phyloP scores from a whole-genome alignment of 2,888 invertebrate genomes.

The Brachyopa scutellaris region DNA sequence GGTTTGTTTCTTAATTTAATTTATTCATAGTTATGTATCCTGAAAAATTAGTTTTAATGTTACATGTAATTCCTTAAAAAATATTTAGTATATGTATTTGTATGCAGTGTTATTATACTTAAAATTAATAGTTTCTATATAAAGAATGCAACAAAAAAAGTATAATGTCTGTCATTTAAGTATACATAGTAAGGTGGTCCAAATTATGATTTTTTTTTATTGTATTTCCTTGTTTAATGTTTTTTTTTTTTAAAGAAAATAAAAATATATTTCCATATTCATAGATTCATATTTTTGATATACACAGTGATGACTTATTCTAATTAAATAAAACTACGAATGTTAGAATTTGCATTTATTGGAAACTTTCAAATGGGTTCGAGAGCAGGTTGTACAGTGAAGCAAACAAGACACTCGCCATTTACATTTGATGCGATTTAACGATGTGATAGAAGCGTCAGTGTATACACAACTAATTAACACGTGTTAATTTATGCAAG shows the following conservation, averaged over 20 bases:
- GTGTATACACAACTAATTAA: too few species aligned
- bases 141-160: neutral
- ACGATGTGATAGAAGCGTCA: too few species aligned
- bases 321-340: too few species aligned
- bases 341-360: too few species aligned
- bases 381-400: too few species aligned
- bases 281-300: neutral
- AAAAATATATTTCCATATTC: neutral
- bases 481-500: too few species aligned
- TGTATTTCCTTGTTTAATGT: neutral
- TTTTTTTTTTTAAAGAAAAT: neutral
- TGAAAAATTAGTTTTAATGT: slow-evolving; percentile 8
- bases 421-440: too few species aligned
- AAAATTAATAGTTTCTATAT: slow-evolving; percentile 14
- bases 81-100: slow-evolving; percentile 14
- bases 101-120: slow-evolving; percentile 18
- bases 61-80: slow-evolving; percentile 9
- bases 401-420: too few species aligned
- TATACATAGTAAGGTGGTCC: slow-evolving; percentile 39
- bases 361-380: too few species aligned
- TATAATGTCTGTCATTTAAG: slow-evolving; percentile 24
- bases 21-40: neutral
- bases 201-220: neutral
- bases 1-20: too few species aligned
- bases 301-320: too few species aligned